Evolutionary conservation across 2,113 vertebrate genomes (phyloP).

Genomic region (Halichoerus grypus): DNA sequence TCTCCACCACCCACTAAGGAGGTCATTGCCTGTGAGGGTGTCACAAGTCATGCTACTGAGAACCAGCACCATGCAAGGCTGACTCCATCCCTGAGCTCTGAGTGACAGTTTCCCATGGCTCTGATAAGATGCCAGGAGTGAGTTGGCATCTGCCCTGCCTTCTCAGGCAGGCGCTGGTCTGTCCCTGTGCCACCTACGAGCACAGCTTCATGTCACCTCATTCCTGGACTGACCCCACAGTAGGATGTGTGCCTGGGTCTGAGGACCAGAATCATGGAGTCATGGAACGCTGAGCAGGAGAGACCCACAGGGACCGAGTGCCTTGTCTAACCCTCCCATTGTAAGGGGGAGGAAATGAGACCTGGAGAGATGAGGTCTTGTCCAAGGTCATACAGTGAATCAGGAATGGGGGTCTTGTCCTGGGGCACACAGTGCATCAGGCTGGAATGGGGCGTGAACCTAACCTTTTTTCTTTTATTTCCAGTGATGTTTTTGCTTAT

Average conservation of each 20-base stretch:
- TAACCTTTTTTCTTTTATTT: not conserved
- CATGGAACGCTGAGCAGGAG: not conserved
- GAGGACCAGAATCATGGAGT: not conserved
- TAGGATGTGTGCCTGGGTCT: not conserved
- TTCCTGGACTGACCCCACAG: not conserved
- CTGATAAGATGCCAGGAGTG: not conserved
- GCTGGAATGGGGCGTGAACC: not conserved
- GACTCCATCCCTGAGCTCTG: not conserved
- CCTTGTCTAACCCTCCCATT: not conserved
- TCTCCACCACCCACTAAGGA: constrained; percentile 22
- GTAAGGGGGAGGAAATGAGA: not conserved
- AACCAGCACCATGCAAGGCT: not conserved
- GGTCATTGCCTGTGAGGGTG: not conserved
- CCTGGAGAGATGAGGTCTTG: not conserved
- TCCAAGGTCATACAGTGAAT: not conserved
- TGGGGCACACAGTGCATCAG: not conserved
- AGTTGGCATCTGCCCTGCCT: not conserved
- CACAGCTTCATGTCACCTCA: not conserved
- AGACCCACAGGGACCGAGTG: not conserved
- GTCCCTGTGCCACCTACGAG: not conserved
- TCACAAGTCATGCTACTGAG: constrained; percentile 28
- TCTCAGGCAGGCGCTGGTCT: not conserved
- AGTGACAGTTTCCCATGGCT: constrained; percentile 41
- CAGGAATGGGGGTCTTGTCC: not conserved
- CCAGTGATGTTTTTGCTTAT: not conserved